Conservation (phyloP, 2,888 invertebrate species). For the Tenthredo notha region DNA sequence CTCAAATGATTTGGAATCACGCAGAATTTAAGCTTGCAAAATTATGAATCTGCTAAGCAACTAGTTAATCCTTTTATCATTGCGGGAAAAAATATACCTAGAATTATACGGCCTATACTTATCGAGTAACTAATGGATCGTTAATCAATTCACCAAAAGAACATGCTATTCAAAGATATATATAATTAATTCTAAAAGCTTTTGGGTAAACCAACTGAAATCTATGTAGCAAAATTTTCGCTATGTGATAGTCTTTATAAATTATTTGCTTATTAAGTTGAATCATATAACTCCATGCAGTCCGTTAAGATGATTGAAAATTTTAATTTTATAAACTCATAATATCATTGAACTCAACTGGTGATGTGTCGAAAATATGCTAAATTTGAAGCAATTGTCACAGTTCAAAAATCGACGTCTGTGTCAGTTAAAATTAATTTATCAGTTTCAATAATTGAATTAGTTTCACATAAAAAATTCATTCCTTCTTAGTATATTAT, state of each 20-base stretch:
- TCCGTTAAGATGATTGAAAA: not conserved
- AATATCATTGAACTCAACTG: not conserved
- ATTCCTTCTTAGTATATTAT: not conserved
- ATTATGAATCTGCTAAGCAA: slow-evolving; percentile 33
- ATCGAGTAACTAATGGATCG: not conserved
- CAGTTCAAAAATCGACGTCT: not conserved
- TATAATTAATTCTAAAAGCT: slow-evolving; percentile 28
- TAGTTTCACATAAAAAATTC: not conserved
- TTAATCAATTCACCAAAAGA: not conserved
- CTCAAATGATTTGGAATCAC: slow-evolving; percentile 27
- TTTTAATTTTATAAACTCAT: not conserved
- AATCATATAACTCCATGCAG: not conserved
- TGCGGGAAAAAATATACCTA: not conserved
- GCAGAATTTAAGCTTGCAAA: slow-evolving; percentile 11
- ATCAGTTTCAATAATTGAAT: not conserved
- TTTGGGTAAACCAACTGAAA: slow-evolving; percentile 42
- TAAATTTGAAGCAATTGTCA: not conserved
- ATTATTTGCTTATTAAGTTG: slow-evolving; percentile 40
- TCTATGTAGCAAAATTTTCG: slow-evolving; percentile 28
- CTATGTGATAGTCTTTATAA: slow-evolving; percentile 41
- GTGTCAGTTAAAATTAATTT: not conserved
- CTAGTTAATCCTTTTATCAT: slow-evolving; percentile 18
- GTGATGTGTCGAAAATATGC: not conserved
- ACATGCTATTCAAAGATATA: slow-evolving; percentile 25
- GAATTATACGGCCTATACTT: not conserved